Base-by-base conservation (phyloP, 2,888 invertebrate species). In the Pollenia angustigena region DNA sequence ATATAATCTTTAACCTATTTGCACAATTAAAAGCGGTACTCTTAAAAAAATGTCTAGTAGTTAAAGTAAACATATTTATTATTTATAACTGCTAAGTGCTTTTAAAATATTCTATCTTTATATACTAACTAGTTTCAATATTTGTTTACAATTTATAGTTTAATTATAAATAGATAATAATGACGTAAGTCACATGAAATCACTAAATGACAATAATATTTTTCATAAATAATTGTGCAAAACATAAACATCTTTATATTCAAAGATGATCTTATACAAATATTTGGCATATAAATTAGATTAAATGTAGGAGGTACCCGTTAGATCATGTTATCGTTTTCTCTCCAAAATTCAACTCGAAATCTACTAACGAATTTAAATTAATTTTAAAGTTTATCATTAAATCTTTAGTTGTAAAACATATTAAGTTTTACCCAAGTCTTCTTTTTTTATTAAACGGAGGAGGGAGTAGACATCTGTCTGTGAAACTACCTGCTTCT, bases 401-500 rank as follows among this genome's bases (percentile, higher is more conserved):
- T 32, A 6, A 32, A 32, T 32, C 32, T 64, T 52, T 40, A 64
- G 50, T 8, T 4, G 18, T 12, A 42, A 42, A 44, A 56, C 23
- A 62, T 40, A 75, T 62, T 74, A 16, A 2, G 18, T 18, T 54
- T 64, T 81, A n/a, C n/a, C 56, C 40, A 32, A 7, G 0, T 23
- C 32, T 42, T 4, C 40, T 64, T 46, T 56, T 40, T 40, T 72
- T 11, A 46, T 40, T 18, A 16, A 54, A 12, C 18, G 18, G 14
- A 44, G 44, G 16, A 56, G 18, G 58, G 54, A 44, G 72, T 12
- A 52, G 23, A 48, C 32, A 32, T 42, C 16, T 64, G 66, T 46
- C 66, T 23, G 40, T 42, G 0, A 60, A 79, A 44, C 46, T 69
- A 71, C 69, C 71, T 71, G 72, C 14, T 72, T 23, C 32, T 32